These are phyloP conservation scores for Falco rusticolus DNA, from an alignment of 2,797 vertebrate genomes.

Conservation along the genomic window DNA sequence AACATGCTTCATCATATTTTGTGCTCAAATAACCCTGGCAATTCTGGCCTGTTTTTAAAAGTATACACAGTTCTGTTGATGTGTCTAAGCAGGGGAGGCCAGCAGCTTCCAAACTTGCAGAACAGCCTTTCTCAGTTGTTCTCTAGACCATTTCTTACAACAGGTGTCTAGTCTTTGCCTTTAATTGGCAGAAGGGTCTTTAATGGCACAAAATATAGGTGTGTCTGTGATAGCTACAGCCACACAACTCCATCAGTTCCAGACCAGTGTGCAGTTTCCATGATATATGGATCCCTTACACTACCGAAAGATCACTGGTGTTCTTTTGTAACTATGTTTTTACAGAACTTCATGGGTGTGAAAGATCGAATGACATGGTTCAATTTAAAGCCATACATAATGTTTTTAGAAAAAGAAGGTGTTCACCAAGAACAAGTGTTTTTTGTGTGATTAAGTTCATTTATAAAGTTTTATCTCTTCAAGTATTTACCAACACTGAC, in stretches of 20 bases:
- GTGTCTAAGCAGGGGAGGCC: background rate
- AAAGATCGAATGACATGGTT: background rate
- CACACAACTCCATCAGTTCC: background rate
- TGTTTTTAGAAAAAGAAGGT: background rate
- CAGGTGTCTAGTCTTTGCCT: background rate
- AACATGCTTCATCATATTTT: background rate
- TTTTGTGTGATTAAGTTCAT: background rate
- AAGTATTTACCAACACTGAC: background rate
- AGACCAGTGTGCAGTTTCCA: background rate
- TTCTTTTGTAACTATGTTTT: background rate
- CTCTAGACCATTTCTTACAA: background rate
- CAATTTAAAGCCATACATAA: background rate
- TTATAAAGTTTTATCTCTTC: background rate
- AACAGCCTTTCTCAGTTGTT: background rate
- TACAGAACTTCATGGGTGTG: background rate
- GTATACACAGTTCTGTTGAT: no score
- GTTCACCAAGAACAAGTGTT: background rate
- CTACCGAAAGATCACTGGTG: background rate
- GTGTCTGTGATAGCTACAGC: background rate
- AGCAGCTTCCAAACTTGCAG: background rate
- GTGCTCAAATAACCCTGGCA: background rate
- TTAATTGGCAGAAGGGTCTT: background rate
- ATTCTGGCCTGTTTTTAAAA: background rate
- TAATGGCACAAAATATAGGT: background rate
- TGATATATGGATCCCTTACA: background rate